These are phyloP conservation scores for Adelphocoris suturalis DNA, from an alignment of 2,888 invertebrate species.

Conservation along the genomic window DNA sequence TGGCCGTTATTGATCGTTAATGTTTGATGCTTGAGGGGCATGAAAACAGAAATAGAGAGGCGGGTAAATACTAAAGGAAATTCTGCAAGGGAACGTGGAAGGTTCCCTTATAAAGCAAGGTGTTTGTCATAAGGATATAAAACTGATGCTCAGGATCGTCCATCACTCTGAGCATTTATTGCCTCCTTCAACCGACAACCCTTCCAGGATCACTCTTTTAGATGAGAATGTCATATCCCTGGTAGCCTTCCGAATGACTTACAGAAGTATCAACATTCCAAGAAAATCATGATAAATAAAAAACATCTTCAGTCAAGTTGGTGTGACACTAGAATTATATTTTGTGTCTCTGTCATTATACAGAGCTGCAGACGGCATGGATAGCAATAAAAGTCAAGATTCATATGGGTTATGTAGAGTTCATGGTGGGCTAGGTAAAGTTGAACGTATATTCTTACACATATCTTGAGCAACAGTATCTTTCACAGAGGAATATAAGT, in stretches of 20 bases:
- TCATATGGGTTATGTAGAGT: too few relatives aligned
- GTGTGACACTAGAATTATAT: too few relatives aligned
- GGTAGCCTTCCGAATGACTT: background rate
- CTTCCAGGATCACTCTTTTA: background rate
- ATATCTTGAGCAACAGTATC: too few relatives aligned
- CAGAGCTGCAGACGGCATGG: too few relatives aligned
- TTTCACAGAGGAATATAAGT: too few relatives aligned
- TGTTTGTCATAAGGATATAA: constrained; percentile 20
- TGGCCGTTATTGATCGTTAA: too few relatives aligned
- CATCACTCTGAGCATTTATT: constrained; percentile 21
- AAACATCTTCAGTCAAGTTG: background rate
- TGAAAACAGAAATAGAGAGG: background rate
- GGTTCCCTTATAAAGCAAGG: constrained; percentile 6
- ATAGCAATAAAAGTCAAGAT: too few relatives aligned
- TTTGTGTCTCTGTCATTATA: too few relatives aligned
- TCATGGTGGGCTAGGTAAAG: too few relatives aligned
- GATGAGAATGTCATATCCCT: background rate
- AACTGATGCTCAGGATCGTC: background rate
- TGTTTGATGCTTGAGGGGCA: background rate
- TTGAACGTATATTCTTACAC: too few relatives aligned
- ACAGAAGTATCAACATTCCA: background rate
- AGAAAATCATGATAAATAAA: background rate
- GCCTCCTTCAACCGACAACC: constrained; percentile 5
- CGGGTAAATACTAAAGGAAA: background rate
- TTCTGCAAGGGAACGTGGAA: background rate